phyloP scores from a whole-genome alignment of 2,113 vertebrate species.

The Cephalopterus ornatus region DNA sequence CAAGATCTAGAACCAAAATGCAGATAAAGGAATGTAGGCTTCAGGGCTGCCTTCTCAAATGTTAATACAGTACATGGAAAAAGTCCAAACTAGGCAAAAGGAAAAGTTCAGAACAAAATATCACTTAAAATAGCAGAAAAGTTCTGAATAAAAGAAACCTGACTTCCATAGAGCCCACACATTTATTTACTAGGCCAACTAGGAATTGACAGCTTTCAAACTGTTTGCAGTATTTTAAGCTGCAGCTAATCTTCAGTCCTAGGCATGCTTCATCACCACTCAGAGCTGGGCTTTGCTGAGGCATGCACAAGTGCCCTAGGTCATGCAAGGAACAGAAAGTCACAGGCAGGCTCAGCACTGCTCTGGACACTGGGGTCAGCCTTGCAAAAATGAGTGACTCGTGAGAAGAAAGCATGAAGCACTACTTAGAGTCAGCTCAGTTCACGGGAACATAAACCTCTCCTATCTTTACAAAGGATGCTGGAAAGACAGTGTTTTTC shows the following conservation, averaged over 20 bases:
- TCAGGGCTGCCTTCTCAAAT: background rate
- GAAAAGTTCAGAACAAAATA: background rate
- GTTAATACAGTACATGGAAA: background rate
- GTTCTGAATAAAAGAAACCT: background rate
- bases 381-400: background rate
- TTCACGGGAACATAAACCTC: accelerated
- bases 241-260: background rate
- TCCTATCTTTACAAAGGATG: background rate
- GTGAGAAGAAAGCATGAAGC: background rate
- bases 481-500: background rate
- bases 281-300: background rate
- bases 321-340: background rate
- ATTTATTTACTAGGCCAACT: background rate
- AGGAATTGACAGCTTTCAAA: background rate
- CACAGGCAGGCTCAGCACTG: background rate
- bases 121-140: background rate
- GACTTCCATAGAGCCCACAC: background rate
- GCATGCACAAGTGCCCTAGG: background rate
- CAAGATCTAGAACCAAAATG: background rate
- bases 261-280: background rate
- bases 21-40: background rate
- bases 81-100: background rate
- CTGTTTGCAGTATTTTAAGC: background rate
- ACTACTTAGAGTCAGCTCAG: background rate
- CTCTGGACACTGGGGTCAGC: background rate